A percentile compares a stretch with the other conserved stretches of the same genome.
phyloP scores from a whole-genome alignment of 2,888 invertebrate species.

The Philereme transversata region DNA sequence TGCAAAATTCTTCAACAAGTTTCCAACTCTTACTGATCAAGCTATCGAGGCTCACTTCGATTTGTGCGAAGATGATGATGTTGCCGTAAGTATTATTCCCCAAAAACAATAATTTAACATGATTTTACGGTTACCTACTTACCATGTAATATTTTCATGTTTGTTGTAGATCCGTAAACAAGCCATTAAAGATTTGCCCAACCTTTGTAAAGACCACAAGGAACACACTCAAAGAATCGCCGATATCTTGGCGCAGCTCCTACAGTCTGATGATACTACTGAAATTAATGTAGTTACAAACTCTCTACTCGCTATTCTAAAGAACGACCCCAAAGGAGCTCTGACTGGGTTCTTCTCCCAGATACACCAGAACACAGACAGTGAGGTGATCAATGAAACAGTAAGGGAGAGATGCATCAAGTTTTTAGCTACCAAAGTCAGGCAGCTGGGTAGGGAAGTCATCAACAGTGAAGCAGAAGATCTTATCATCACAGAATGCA shows the following conservation, averaged over 20 bases:
- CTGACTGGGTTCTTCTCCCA: slow-evolving; percentile 82
- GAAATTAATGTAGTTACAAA: slow-evolving; percentile 94
- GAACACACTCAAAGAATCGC: slow-evolving; percentile 94
- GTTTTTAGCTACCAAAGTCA: slow-evolving; percentile 93
- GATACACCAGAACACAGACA: slow-evolving; percentile 78
- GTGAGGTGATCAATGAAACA: slow-evolving; percentile 85
- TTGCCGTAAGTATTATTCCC: slow-evolving; percentile 86
- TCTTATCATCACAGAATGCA: slow-evolving; percentile 91
- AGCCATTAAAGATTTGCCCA: slow-evolving; percentile 95
- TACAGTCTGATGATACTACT: slow-evolving; percentile 92
- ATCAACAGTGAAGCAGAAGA: slow-evolving; percentile 94
- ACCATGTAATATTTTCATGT: slow-evolving; percentile 5
- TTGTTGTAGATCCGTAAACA: slow-evolving; percentile 92
- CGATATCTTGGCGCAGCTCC: slow-evolving; percentile 95
- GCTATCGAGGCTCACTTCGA: slow-evolving; percentile 97
- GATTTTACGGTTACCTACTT: not conserved
- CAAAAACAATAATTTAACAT: not conserved
- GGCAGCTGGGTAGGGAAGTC: slow-evolving; percentile 89
- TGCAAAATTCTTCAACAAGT: slow-evolving; percentile 96
- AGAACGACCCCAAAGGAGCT: slow-evolving; percentile 87
- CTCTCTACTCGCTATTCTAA: slow-evolving; percentile 91
- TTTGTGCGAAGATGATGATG: slow-evolving; percentile 97
- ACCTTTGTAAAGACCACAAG: slow-evolving; percentile 92
- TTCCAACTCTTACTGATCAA: slow-evolving; percentile 92
- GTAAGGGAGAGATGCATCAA: slow-evolving; percentile 94